Conservation (phyloP, 2,113 vertebrate genomes). For the Labrus mixtus region DNA sequence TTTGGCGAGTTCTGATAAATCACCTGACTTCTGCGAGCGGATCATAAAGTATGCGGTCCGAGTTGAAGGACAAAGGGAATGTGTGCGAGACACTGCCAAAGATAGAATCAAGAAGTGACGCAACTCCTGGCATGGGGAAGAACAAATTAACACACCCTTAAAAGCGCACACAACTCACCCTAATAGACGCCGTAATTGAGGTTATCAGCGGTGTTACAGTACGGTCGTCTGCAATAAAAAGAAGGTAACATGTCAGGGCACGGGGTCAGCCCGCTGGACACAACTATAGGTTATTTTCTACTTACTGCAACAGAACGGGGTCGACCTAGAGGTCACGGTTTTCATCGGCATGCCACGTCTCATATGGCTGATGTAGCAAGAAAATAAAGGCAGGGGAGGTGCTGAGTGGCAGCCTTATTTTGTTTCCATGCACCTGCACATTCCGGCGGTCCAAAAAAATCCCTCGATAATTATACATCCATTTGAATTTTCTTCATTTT, state of each 20-base stretch:
- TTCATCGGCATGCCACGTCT: not conserved
- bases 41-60: conserved; percentile 5
- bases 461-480: not conserved
- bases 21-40: conserved; percentile 7
- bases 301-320: not conserved
- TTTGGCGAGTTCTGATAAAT: conserved; percentile 63
- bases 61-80: not conserved
- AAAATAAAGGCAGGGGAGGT: not conserved
- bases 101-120: not conserved
- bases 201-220: not conserved
- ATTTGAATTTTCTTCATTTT: not conserved
- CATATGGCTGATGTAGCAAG: not conserved
- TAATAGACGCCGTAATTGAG: not conserved
- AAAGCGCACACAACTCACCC: not conserved
- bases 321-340: not conserved
- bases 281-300: not conserved
- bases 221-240: not conserved
- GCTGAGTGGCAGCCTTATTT: not conserved
- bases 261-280: not conserved
- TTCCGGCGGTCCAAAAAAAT: not conserved
- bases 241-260: conserved; percentile 5
- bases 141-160: not conserved
- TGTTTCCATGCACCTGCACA: not conserved
- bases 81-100: not conserved
- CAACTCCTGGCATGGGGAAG: not conserved